Percentiles rank a stretch among this genome's conserved stretches.
Evolutionary conservation across 2,888 invertebrate genomes (phyloP).

Genomic region (Zygogramma bicolorata): DNA sequence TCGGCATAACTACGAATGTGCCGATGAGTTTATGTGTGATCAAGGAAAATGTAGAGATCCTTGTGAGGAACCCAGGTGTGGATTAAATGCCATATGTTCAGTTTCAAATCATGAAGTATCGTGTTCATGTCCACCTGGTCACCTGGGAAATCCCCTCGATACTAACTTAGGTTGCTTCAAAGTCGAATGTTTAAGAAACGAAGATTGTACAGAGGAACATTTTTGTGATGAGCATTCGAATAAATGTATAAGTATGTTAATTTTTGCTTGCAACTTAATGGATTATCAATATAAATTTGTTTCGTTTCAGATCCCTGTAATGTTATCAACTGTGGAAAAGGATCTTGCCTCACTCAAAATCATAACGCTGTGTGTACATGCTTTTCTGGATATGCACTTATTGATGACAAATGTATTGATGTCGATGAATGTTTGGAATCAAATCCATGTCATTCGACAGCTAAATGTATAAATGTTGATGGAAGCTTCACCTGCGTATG

Average conservation of each 20-base stretch:
- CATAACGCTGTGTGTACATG: slow-evolving; percentile 83
- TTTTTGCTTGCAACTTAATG: slow-evolving; percentile 25
- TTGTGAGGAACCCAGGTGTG: slow-evolving; percentile 80
- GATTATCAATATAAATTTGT: too few species aligned
- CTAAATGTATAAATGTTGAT: slow-evolving; percentile 80
- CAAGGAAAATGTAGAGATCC: slow-evolving; percentile 85
- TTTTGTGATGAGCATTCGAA: slow-evolving; percentile 81
- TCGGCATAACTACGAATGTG: slow-evolving; percentile 79
- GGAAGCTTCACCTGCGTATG: slow-evolving; percentile 86
- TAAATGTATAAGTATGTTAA: slow-evolving; percentile 79
- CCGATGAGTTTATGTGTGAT: slow-evolving; percentile 80
- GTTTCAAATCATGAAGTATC: slow-evolving; percentile 78
- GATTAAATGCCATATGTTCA: slow-evolving; percentile 81
- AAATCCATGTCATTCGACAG: slow-evolving; percentile 84
- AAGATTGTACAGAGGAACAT: slow-evolving; percentile 81
- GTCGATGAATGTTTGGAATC: slow-evolving; percentile 80
- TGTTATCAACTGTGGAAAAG: slow-evolving; percentile 82
- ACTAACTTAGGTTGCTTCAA: slow-evolving; percentile 85
- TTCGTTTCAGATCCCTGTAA: slow-evolving; percentile 85
- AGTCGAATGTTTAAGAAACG: slow-evolving; percentile 85
- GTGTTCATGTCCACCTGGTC: slow-evolving; percentile 85
- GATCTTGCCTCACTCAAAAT: slow-evolving; percentile 79
- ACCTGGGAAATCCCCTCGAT: slow-evolving; percentile 85
- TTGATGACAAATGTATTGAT: slow-evolving; percentile 79
- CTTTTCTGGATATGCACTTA: slow-evolving; percentile 78